phyloP scores from a whole-genome alignment of 2,797 vertebrate genomes.

The Neoniphon sammara region DNA sequence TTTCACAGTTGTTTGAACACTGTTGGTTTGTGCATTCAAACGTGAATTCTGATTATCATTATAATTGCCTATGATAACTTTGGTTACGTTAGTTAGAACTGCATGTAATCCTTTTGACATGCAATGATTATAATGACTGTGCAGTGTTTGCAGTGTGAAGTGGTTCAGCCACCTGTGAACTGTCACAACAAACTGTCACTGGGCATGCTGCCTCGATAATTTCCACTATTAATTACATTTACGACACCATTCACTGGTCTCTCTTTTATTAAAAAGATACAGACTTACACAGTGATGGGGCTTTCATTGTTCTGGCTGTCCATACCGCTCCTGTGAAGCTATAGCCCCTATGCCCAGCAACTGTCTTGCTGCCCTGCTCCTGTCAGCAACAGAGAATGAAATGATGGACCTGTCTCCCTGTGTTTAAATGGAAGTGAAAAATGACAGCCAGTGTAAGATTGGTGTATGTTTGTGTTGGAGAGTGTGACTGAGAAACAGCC shows the following conservation, averaged over 20 bases:
- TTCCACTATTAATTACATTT: slow-evolving; percentile 3
- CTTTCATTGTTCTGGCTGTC: no score
- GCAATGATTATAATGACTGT: not conserved
- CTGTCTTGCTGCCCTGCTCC: not conserved
- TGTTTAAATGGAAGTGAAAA: slow-evolving; percentile 13
- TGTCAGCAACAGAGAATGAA: slow-evolving; percentile 4
- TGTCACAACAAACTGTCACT: slow-evolving; percentile 28
- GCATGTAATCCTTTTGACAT: not conserved
- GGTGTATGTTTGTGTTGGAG: slow-evolving; percentile 2
- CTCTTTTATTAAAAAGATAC: not conserved
- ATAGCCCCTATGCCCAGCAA: no score
- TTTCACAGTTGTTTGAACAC: no score
- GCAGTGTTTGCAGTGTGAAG: no score
- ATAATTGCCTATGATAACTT: no score
- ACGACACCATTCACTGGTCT: slow-evolving; percentile 17
- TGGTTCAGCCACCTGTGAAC: slow-evolving; percentile 19
- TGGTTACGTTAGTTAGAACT: no score
- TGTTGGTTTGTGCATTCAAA: no score
- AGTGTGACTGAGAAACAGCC: no score
- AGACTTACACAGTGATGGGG: no score
- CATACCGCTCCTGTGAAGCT: not conserved
- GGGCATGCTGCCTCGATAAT: not conserved
- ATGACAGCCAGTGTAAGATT: not conserved
- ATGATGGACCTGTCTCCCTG: slow-evolving; percentile 26
- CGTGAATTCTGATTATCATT: no score